phyloP scores from a whole-genome alignment of 2,113 vertebrate genomes.

The Hippotragus niger region DNA sequence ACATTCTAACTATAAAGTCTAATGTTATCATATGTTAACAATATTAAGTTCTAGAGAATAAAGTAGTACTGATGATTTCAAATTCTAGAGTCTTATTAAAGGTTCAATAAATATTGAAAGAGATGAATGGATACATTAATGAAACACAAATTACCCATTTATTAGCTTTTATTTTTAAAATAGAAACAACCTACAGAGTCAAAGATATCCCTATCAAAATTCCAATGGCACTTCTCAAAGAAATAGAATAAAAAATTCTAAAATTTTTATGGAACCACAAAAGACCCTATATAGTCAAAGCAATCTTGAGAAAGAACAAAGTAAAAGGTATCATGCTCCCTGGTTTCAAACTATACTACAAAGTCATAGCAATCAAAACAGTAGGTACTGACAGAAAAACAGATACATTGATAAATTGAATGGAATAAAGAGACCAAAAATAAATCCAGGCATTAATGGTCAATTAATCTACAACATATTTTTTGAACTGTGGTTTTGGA shows the following conservation, averaged over 20 bases:
- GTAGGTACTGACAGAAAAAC: neutral
- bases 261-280: neutral
- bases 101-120: neutral
- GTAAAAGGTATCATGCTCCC: neutral
- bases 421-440: neutral
- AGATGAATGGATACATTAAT: neutral
- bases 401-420: neutral
- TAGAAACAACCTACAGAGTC: neutral
- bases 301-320: neutral
- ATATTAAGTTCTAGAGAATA: neutral
- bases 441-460: neutral
- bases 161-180: neutral
- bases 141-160: neutral
- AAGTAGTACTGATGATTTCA: neutral
- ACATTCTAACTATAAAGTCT: neutral
- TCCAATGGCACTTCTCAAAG: neutral
- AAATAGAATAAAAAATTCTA: neutral
- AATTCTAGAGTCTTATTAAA: neutral
- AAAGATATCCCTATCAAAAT: neutral
- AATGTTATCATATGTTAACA: neutral
- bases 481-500: too few relatives aligned
- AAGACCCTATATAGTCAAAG: neutral
- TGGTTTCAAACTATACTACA: neutral
- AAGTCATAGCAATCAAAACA: neutral
- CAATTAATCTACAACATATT: neutral